Base-by-base conservation (phyloP, 2,888 invertebrate species). In the Athripsodes cinereus region DNA sequence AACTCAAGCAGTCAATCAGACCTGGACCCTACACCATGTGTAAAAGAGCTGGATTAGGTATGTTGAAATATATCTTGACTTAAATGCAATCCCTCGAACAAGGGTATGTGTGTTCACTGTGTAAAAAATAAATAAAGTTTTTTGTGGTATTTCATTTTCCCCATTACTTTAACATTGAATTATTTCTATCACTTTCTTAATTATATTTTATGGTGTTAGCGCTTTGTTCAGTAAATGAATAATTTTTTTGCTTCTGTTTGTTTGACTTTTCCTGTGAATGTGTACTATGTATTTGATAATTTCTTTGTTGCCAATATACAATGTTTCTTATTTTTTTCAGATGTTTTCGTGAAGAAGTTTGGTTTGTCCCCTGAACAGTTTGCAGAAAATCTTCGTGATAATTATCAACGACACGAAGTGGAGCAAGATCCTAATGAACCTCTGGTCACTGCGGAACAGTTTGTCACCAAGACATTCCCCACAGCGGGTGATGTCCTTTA, bases 371-470 rank as follows among this genome's bases (percentile, higher is more conserved):
- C 98, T 0, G 93, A 95, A 70, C 90, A 97, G 73, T 96, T 95
- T 72, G 96, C 95, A 0, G 96, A 97, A 75, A 98, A 99, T 76
- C 79, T 98, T 6, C 84, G 95, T 1, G 96, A 97, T 69, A 94
- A 95, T 71, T 97, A 97, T 72, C 93, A 94, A 71, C 80, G 94
- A 13, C 92, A 96, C 71, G 97, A 97, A 69, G 93, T 97, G 1
- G 96, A 96, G 52, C 96, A 97, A 70, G 92, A 91, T 66, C 84
- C 88, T 0, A 81, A 86, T n/a, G 88, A 92, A 65, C 95, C 96
- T 0, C 68, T 81, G 0, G 90, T 92, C 64, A 79, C 92, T 18
- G 96, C 96, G 1, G 85, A 84, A 55, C 90, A 93, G 66, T 93
- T 83, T 69, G 76, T 87, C 21, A 56, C 61, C 5, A 60, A 63